These are phyloP conservation scores for Morphnarchus princeps DNA, from an alignment of 2,113 vertebrate genomes.

Conservation along the genomic window DNA sequence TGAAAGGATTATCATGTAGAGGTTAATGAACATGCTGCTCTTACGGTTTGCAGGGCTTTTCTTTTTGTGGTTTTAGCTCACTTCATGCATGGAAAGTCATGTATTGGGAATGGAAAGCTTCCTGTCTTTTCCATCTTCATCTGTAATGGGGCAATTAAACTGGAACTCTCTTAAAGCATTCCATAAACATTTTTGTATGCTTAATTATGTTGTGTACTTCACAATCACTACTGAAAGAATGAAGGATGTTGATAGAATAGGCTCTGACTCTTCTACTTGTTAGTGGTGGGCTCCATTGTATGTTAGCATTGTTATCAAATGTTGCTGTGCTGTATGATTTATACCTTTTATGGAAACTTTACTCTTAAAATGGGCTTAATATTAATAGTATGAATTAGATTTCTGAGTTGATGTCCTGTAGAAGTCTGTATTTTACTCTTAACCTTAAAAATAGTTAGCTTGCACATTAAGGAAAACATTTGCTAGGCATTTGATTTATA, in stretches of 20 bases:
- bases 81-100: slow-evolving; percentile 75
- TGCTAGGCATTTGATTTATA: slow-evolving; percentile 37
- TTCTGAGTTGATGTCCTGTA: slow-evolving; percentile 25
- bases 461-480: slow-evolving; percentile 5
- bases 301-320: slow-evolving; percentile 22
- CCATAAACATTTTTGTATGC: slow-evolving; percentile 39
- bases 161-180: slow-evolving; percentile 56
- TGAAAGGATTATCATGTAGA: slow-evolving; percentile 80
- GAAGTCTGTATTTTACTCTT: slow-evolving; percentile 1
- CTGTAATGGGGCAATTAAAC: slow-evolving; percentile 53
- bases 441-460: slow-evolving; percentile 42
- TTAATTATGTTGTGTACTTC: slow-evolving; percentile 52
- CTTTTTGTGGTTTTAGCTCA: slow-evolving; percentile 70
- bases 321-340: not conserved
- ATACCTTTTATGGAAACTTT: slow-evolving; percentile 29
- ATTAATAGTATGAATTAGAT: not conserved
- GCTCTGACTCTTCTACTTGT: not conserved
- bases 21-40: slow-evolving; percentile 84
- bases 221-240: slow-evolving; percentile 32
- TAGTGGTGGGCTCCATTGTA: not conserved
- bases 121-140: slow-evolving; percentile 53
- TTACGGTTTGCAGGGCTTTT: slow-evolving; percentile 72
- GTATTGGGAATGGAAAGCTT: slow-evolving; percentile 57
- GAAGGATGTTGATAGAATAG: not conserved
- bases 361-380: not conserved